These are phyloP conservation scores for Simalia tracyae DNA, from an alignment of 2,797 vertebrate species.

Conservation along the genomic window DNA sequence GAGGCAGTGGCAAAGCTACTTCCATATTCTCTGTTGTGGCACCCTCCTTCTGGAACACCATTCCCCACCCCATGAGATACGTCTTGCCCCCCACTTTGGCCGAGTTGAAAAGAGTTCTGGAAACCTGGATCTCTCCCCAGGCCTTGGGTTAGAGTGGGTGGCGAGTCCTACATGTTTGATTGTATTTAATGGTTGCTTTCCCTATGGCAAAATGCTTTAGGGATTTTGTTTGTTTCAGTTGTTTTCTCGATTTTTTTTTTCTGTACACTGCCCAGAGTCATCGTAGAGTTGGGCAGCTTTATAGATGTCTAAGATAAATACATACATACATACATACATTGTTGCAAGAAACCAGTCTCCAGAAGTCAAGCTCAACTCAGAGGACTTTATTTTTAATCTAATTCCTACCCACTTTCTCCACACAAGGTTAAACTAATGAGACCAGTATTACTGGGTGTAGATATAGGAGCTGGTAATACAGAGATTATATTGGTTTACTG, in stretches of 20 bases:
- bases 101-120: no score
- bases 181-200: no score
- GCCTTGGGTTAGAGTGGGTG: no score
- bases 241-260: background rate
- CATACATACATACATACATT: no score
- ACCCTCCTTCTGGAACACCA: no score
- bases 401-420: background rate
- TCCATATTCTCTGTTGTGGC: no score
- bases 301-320: background rate
- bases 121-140: no score
- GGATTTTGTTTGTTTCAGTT: background rate
- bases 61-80: no score
- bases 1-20: no score
- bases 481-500: background rate
- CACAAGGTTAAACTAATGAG: background rate
- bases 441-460: background rate
- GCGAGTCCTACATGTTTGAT: no score
- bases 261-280: background rate
- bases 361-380: background rate
- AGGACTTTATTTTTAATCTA: background rate
- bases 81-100: no score
- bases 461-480: background rate
- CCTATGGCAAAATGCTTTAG: background rate
- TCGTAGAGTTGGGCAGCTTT: background rate
- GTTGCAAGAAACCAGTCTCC: background rate